Evolutionary conservation across 2,797 vertebrate species (phyloP).

Genomic region (Diplodus sargus): DNA sequence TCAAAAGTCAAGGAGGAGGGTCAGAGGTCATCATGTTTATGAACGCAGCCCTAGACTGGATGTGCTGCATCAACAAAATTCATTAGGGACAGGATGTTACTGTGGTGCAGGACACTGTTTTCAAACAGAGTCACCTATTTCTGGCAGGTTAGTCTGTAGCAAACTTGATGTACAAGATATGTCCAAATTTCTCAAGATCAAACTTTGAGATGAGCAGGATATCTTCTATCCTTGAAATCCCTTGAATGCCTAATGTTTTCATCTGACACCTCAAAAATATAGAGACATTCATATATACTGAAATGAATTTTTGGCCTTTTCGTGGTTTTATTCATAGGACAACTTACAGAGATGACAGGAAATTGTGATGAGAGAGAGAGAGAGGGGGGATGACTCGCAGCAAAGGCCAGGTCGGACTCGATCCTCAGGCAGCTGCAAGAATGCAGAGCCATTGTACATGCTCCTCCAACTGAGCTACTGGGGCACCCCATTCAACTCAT

Average conservation of each 20-base stretch:
- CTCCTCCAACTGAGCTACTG: no score
- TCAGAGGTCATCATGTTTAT: slow-evolving; percentile 53
- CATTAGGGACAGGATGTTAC: slow-evolving; percentile 53
- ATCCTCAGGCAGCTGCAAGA: no score
- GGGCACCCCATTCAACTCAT: no score
- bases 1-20: slow-evolving; percentile 38
- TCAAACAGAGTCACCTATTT: slow-evolving; percentile 9
- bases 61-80: slow-evolving; percentile 47
- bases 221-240: not conserved
- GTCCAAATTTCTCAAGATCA: not conserved
- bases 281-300: not conserved
- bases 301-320: no score
- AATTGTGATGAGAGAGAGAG: no score
- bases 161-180: not conserved
- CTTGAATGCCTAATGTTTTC: not conserved
- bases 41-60: slow-evolving; percentile 36
- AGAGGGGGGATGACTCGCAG: no score
- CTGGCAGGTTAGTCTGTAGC: not conserved
- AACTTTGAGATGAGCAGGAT: not conserved
- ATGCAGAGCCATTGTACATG: no score
- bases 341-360: no score
- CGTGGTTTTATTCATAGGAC: no score
- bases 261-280: not conserved
- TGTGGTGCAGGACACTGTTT: slow-evolving; percentile 15
- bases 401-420: no score